Evolutionary conservation across 2,113 vertebrate genomes (phyloP), one percentile per base, ranked within the genome.

Genomic region (Lasiurus cinereus): DNA sequence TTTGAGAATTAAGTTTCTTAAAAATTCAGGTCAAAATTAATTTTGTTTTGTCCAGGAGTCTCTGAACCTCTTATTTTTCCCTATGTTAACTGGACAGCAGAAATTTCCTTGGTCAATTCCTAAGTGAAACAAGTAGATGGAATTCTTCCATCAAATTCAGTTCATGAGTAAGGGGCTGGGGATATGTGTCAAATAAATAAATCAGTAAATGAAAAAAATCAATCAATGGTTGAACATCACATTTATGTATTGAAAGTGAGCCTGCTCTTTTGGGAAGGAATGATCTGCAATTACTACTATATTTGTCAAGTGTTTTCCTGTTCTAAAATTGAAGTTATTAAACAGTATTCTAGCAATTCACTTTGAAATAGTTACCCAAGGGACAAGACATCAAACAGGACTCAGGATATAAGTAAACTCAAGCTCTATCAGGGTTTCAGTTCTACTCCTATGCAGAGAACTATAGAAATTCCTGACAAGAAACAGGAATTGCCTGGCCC

Each of bases 1-100:
- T 31, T 80, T 90, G 16, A 84, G 3, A 77, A 88, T 82, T 93
- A 86, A 79, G 33, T 92, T 92, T 93, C 92, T 48, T 50, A 6
- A 74, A 39, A 96, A 80, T 78, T 62, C 43, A 43, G 64, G n/a
- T 80, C 36, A 93, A 74, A 93, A 88, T 67, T 83, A 95, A 94
- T 29, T 69, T 12, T 78, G 27, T 80, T 84, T 76, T 67, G 84
- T 14, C 88, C 54, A 56, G 50, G 46, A 93, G 7, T 29, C 76
- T 50, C 18, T 73, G 36, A 86, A 62, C 18, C 7, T 90, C 83
- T 87, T 76, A 52, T 86, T 91, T 84, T 84, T 82, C 8, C 76
- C 50, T 48, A 48, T 59, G 82, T 77, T 87, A 90, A 94, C 1
- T 94, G 39, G 16, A 36, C 16, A 91, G 21, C 74, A 92, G 70